Conservation (phyloP, 2,888 invertebrate genomes). For the Zhuqinia jingwanae region DNA sequence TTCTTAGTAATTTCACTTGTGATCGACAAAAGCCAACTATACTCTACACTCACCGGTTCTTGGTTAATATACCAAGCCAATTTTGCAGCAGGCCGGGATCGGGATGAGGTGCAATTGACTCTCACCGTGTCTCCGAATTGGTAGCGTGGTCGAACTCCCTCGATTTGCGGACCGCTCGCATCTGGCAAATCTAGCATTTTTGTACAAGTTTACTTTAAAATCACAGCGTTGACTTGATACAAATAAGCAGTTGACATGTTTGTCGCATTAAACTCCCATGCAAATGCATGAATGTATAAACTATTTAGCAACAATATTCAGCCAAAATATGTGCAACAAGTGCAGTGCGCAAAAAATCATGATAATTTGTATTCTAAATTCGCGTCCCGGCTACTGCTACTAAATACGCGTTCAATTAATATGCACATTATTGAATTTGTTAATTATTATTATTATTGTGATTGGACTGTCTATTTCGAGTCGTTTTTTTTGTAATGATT, state of each 20-base stretch:
- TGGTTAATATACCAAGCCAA: slow-evolving; percentile 94
- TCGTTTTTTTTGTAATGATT: not conserved
- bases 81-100: slow-evolving; percentile 91
- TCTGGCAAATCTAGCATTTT: slow-evolving; percentile 86
- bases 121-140: slow-evolving; percentile 90
- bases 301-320: too few species aligned
- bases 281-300: not conserved
- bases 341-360: too few species aligned
- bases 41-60: slow-evolving; percentile 85
- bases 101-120: slow-evolving; percentile 92
- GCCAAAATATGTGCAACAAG: too few species aligned
- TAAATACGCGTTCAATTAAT: too few species aligned
- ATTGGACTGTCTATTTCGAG: not conserved
- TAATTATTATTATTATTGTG: too few species aligned
- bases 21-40: too few species aligned
- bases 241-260: not conserved
- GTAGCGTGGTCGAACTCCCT: slow-evolving; percentile 90
- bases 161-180: slow-evolving; percentile 88
- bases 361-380: too few species aligned
- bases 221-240: not conserved
- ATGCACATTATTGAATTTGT: too few species aligned
- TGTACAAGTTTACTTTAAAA: not conserved
- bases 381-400: too few species aligned
- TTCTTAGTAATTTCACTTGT: too few species aligned
- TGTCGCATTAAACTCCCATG: not conserved